phyloP scores from a whole-genome alignment of 2,113 vertebrate species.

The Morone chrysops region DNA sequence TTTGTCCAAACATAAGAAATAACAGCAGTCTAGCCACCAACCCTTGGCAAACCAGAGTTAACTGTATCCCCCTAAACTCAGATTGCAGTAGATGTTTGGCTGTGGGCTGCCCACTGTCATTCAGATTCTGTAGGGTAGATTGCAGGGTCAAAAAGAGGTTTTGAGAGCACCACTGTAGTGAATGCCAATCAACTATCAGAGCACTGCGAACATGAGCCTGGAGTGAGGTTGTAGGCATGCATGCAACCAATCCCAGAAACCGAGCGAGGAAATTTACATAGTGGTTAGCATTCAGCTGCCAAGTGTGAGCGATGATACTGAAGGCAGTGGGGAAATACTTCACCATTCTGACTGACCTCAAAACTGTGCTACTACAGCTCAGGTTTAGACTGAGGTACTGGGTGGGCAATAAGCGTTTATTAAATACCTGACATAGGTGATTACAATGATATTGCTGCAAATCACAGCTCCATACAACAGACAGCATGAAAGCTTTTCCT shows the following conservation, averaged over 20 bases:
- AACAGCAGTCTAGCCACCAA: neutral
- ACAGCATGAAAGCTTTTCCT: neutral
- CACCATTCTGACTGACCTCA: conserved; percentile 12
- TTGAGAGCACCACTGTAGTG: conserved; percentile 42
- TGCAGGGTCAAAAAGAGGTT: conserved; percentile 58
- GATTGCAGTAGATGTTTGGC: conserved; percentile 42
- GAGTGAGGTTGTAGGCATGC: conserved; percentile 50
- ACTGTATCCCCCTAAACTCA: conserved; percentile 6
- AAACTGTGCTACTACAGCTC: neutral
- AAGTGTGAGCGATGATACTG: conserved; percentile 37
- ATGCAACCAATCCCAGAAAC: conserved; percentile 53
- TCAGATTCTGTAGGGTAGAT: conserved; percentile 24
- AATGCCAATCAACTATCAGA: conserved; percentile 58
- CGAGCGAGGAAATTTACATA: conserved; percentile 45
- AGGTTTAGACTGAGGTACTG: neutral
- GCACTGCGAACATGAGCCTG: conserved; percentile 34
- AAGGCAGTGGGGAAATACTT: conserved; percentile 18
- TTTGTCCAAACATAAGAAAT: conserved; percentile 17
- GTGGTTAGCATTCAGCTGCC: conserved; percentile 55
- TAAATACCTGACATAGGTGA: neutral
- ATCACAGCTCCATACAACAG: neutral
- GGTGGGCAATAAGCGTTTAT: neutral
- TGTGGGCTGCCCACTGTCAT: conserved; percentile 22
- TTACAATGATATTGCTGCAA: neutral
- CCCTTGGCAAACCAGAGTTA: conserved; percentile 36